Evolutionary conservation across 2,797 vertebrate species (phyloP).

Genomic region (Tamandua tetradactyla): DNA sequence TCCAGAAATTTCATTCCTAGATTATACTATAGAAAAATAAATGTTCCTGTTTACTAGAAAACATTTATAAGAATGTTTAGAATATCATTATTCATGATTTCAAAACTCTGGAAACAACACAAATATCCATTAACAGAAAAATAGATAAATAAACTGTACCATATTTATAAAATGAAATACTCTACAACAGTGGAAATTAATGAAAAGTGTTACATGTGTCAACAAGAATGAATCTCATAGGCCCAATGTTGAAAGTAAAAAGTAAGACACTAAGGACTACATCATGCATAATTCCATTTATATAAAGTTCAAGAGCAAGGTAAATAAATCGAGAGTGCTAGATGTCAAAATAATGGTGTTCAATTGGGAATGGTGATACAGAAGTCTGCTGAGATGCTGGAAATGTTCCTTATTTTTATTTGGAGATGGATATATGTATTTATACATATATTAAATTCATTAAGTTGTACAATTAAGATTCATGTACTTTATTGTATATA

Average conservation of each 20-base stretch:
- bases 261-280: neutral
- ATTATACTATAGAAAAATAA: neutral
- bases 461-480: neutral
- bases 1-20: neutral
- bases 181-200: neutral
- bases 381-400: neutral
- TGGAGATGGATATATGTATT: neutral
- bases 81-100: neutral
- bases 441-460: neutral
- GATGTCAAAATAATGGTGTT: neutral
- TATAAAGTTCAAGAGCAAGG: neutral
- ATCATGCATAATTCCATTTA: neutral
- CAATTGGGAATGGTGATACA: neutral
- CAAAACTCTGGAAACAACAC: neutral
- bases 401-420: neutral
- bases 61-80: neutral
- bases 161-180: neutral
- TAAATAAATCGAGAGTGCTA: neutral
- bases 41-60: neutral
- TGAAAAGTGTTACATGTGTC: neutral
- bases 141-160: neutral
- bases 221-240: neutral
- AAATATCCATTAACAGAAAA: neutral
- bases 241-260: neutral
- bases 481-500: neutral